Conservation (phyloP, 2,113 vertebrate genomes). For the Poeciliopsis occidentalis region DNA sequence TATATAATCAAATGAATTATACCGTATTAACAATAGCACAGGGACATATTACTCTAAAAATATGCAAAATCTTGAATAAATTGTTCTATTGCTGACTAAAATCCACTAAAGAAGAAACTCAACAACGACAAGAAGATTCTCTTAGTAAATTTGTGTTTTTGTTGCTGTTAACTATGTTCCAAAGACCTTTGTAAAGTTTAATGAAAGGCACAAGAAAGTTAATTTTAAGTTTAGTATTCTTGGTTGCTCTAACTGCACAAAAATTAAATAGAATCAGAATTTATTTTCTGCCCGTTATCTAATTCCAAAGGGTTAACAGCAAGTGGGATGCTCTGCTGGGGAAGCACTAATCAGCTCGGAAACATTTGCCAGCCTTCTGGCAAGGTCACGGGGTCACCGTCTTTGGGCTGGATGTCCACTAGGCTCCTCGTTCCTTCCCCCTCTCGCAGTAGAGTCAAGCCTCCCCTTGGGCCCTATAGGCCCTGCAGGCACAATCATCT, state of each 20-base stretch:
- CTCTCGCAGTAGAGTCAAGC: constrained; percentile 50
- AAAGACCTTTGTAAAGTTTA: not conserved
- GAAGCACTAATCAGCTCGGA: constrained; percentile 81
- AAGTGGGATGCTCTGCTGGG: constrained; percentile 54
- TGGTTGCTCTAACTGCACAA: not conserved
- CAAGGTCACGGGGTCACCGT: constrained; percentile 82
- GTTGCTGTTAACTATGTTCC: not conserved
- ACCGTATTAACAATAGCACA: not conserved
- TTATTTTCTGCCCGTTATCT: constrained; percentile 26
- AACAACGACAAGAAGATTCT: not conserved
- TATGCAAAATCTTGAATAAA: not conserved
- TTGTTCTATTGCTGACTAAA: not conserved
- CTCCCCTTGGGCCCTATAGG: constrained; percentile 66
- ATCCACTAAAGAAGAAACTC: not conserved
- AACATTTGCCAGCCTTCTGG: constrained; percentile 85
- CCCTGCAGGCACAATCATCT: constrained; percentile 78
- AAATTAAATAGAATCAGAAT: constrained; percentile 12
- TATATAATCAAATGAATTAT: not conserved
- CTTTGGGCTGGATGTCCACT: constrained; percentile 80
- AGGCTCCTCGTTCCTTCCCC: constrained; percentile 56
- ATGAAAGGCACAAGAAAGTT: not conserved
- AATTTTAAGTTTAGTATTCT: not conserved
- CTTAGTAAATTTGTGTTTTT: not conserved
- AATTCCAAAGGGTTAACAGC: constrained; percentile 65
- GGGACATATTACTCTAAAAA: no score